Evolutionary conservation across 2,888 invertebrate genomes (phyloP), one percentile per base, ranked within the genome.

Genomic region (Crioceris asparagi): DNA sequence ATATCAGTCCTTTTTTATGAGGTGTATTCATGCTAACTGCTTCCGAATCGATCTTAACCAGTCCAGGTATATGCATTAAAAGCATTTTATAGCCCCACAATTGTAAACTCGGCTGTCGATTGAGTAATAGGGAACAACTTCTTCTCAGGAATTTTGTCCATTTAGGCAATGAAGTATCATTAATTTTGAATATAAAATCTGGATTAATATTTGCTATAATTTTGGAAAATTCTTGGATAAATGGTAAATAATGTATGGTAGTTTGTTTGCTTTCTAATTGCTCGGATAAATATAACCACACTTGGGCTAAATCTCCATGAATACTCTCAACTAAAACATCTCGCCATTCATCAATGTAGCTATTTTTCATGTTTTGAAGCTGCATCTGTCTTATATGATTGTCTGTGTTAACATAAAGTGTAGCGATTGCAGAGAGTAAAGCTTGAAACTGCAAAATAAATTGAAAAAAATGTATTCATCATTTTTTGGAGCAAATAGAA

Each of bases 241-340:
- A 52, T 3, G 57, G 55, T 17, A 58, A 36, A 40, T 53, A 51
- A 7, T 36, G 39, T 15, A 47, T 29, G 23, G 38, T 38, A 18
- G 39, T 21, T 4, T 44, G 16, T 36, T 47, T 43, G 11, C 38
- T 29, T 35, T 43, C 47, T 26, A 56, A 46, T 44, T 53, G 40
- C 36, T 53, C 54, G 56, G 43, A 43, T 49, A 69, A 53, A 41
- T 59, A 58, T 33, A 71, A 56, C 69, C 74, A 77, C 14, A 74
- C 51, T 29, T 67, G 61, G 29, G 73, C 58, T 11, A 80, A 51
- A 44, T 68, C 67, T 33, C 53, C 51, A 52, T 72, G 70, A 25
- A 80, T 64, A 48, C 77, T 77, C 35, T 75, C 73, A 40, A 74
- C 71, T 65, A 88, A 84, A 36, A 90, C 71, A 59, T 83, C 79